Evolutionary conservation across 1,140 invertebrate species (phyloP), one percentile per base, ranked within the genome.

Genomic region (Drosophila nasuta): DNA sequence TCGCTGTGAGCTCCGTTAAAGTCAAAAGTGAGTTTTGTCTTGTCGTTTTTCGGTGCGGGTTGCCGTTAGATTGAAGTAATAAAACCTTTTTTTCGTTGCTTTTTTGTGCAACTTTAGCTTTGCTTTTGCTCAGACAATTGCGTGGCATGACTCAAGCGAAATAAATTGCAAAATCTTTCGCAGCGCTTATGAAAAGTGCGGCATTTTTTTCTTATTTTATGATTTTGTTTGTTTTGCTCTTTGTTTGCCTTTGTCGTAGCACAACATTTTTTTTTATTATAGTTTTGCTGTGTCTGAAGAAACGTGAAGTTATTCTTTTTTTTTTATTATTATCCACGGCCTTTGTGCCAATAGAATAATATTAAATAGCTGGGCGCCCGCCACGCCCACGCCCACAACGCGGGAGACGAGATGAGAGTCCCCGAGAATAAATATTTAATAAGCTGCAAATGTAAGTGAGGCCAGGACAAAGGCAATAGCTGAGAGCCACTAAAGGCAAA

Each of bases 101-200:
- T 38, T 72, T 43, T n/a, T 87, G 75, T 76, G 79, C 75, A 77
- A 81, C 54, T 75, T 69, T 48, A 52, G 11, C 48, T 38, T 20
- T 66, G 8, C 46, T 79, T 71, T 79, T 10, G 49, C 67, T 67
- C 54, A 82, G 69, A 87, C 70, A 81, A 87, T 88, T 76, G 83
- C 81, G 63, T 72, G 77, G 85, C 81, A 81, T 85, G 85, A 81
- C 85, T 88, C 58, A 83, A 88, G 60, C 79, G 64, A 88, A 88
- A 83, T 89, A 89, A 85, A 89, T 89, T 89, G 85, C 85, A 76
- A 89, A 89, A 89, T 89, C 86, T 88, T 89, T 82, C 52, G 52
- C 60, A 69, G 75, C 48, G 60, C 67, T 52, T 62, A 80, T 73
- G 76, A 88, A 82, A 87, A 87, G 80, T 83, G 85, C 83, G 73